Evolutionary conservation across 1,140 invertebrate genomes (phyloP), one percentile per base, ranked within the genome.

Genomic region (Aleiodes sp.): DNA sequence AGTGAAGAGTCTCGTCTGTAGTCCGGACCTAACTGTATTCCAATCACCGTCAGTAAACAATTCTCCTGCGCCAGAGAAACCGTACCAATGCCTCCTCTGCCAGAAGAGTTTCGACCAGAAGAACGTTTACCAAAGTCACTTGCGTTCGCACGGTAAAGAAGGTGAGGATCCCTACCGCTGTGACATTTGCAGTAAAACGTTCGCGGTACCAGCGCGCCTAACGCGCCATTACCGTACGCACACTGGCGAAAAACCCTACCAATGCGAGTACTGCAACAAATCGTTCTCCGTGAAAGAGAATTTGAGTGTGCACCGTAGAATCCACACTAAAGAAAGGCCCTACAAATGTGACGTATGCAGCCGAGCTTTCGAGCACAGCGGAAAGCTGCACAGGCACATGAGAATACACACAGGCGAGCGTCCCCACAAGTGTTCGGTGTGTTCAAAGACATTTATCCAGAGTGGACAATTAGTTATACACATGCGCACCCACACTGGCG

Each of bases 201-300:
- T 97, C 82, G 93, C 94, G 2, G 95, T 96, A 14, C 94, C 94
- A 2, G 95, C 95, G n/a, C 86, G 96, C 46, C 87, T 98, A 62
- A 95, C 94, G 0, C 90, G 96, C 6, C 96, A 98, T 81, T 96
- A 96, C 83, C 89, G 95, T 33, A 96, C 94, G 0, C 95, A 96
- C 79, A 96, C 94, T 0, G 95, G 96, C 1, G 93, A 93, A 79
- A 91, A 92, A 62, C 93, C 93, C 0, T 95, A 93, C 76, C 90
- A 94, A 76, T 98, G 96, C 83, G 96, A 98, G 78, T 96, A 94
- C 80, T 98, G 96, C 85, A 92, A 92, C 79, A 96, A 96, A 80
- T 92, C 93, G 71, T 96, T 96, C 80, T 96, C 94, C 72, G 94
- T 96, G 1, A 97, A 96, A 81, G 94, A 96, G 81, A 96, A 96